Evolutionary conservation across 2,113 vertebrate species (phyloP).

Genomic region (Polypterus senegalus): DNA sequence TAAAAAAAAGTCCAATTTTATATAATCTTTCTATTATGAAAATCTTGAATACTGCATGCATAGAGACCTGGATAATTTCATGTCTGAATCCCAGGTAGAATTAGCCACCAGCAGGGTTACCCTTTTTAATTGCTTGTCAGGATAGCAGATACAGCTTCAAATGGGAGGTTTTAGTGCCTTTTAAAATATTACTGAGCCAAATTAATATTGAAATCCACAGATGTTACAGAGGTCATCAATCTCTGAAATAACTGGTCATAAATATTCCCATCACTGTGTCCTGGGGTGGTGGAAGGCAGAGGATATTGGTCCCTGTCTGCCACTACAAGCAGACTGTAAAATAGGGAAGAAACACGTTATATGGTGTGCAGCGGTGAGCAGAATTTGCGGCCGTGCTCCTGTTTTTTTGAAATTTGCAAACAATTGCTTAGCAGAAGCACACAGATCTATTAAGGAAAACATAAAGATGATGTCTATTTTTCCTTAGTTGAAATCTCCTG

Average conservation of each 20-base stretch:
- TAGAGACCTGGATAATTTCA: too few species aligned
- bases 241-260: background rate
- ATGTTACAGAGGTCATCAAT: background rate
- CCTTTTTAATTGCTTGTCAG: background rate
- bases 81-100: too few species aligned
- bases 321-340: background rate
- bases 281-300: background rate
- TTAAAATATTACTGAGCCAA: background rate
- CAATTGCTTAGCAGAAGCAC: too few species aligned
- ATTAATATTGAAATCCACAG: background rate
- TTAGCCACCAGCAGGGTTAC: background rate
- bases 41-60: too few species aligned
- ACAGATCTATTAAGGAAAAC: too few species aligned
- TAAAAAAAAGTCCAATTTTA: too few species aligned
- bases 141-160: background rate
- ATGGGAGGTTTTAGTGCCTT: background rate
- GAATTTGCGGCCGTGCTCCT: too few species aligned
- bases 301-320: background rate
- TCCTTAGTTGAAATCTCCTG: too few species aligned
- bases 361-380: too few species aligned
- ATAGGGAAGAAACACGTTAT: background rate
- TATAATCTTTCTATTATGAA: too few species aligned
- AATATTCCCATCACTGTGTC: background rate
- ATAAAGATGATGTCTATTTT: too few species aligned
- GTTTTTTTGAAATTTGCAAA: too few species aligned